Conservation (phyloP, 1,140 invertebrate genomes). For the Drosophila ogumai region DNA sequence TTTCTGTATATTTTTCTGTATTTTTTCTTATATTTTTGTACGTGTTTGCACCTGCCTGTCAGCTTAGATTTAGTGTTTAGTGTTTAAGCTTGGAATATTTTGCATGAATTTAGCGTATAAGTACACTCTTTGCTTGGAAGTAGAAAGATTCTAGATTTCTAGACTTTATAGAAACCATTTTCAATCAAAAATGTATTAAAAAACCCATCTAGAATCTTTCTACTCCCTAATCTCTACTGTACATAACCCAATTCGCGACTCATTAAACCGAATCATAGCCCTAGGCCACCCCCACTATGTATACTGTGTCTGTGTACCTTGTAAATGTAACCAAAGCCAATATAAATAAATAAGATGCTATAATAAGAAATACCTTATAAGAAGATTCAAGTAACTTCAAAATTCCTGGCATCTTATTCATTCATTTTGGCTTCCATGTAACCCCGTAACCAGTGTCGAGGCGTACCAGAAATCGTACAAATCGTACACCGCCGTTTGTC, state of each 20-base stretch:
- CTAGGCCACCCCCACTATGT: conserved; percentile 7
- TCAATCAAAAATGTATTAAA: no score
- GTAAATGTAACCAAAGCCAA: conserved; percentile 23
- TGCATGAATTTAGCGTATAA: conserved; percentile 24
- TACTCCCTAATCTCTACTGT: background rate
- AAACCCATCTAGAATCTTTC: background rate
- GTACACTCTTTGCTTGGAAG: background rate
- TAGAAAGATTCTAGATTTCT: background rate
- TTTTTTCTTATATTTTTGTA: background rate
- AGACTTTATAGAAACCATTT: background rate
- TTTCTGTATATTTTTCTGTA: background rate
- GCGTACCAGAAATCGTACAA: conserved; percentile 34
- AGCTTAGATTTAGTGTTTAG: conserved; percentile 9
- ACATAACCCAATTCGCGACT: conserved; percentile 34
- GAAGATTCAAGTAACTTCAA: no score
- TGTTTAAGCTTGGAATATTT: background rate
- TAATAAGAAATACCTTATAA: no score
- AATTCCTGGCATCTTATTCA: background rate
- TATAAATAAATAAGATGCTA: background rate
- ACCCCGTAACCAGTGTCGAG: conserved; percentile 20
- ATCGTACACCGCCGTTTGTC: conserved; percentile 22
- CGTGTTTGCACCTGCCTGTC: conserved; percentile 26
- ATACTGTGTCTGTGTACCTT: conserved; percentile 35
- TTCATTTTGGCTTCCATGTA: background rate
- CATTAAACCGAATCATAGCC: conserved; percentile 33